Base-by-base conservation (phyloP, 1,140 invertebrate genomes). In the Meloidogyne exigua region DNA sequence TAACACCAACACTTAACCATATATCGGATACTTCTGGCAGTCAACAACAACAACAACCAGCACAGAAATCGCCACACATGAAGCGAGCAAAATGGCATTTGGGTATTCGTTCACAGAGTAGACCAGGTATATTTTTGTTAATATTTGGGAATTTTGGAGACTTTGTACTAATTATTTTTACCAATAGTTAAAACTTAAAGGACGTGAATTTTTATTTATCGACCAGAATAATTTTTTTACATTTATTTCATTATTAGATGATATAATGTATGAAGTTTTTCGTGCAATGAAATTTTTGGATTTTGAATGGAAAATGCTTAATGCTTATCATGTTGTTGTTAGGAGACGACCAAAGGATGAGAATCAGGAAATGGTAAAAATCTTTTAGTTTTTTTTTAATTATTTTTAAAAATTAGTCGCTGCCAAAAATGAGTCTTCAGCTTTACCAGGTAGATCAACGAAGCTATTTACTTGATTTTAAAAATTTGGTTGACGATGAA, bases 251-350 rank as follows among this genome's bases (percentile, higher is more conserved):
- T 32, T 32, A 32, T 95, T 95, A 2, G 94, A 95, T 86, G 97
- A 99, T 89, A 99, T 99, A 25, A 99, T 99, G 97, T 93, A 96
- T 88, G 97, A 99, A 90, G 96, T 99, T 1, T 99, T 97, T 88
- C 91, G 95, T 81, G 96, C 96, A 18, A 99, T 99, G 96, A 98
- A 98, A 89, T 92, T 93, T 10, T 90, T 99, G 15, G 92, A 95
- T 89, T 98, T 97, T 90, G 92, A 84, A 66, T 85, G 84, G 96
- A 98, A 98, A 89, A 92, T 97, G 44, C 93, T 99, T 71, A 99
- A 98, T 89, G 92, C 95, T 76, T 95, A 94, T 87, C 94, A 94
- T 83, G 92, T 92, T 75, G 90, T 94, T 82, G 96, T 98, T 4
- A 91, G 96, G 21, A 92, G 93, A 32, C 92, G 92, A 84, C 96